Evolutionary conservation across 2,113 vertebrate species (phyloP).

Genomic region (Nanorana parkeri): DNA sequence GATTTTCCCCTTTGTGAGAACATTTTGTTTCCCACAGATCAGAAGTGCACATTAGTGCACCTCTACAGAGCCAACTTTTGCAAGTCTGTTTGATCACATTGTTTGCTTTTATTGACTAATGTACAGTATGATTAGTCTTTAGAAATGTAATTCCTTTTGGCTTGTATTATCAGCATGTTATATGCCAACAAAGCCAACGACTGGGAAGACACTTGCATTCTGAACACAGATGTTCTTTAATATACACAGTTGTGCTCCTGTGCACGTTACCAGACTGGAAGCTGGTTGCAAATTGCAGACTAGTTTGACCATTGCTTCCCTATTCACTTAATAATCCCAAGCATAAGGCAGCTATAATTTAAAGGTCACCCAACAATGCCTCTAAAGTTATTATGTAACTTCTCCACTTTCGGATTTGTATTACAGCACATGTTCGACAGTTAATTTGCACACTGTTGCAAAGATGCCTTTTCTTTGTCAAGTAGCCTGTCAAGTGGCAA

Average conservation of each 20-base stretch:
- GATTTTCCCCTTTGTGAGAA: too few relatives aligned
- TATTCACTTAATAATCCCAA: constrained; percentile 37
- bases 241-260: neutral
- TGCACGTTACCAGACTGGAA: constrained; percentile 3
- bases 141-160: too few relatives aligned
- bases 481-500: neutral
- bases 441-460: neutral
- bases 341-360: constrained; percentile 47
- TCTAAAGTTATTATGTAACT: constrained; percentile 47
- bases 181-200: too few relatives aligned
- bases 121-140: too few relatives aligned
- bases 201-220: too few relatives aligned
- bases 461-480: constrained; percentile 20
- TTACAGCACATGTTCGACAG: constrained; percentile 23
- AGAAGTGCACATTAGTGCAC: too few relatives aligned
- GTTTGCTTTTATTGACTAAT: too few relatives aligned
- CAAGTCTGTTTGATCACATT: too few relatives aligned
- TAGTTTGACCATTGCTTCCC: constrained; percentile 43
- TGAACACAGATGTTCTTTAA: neutral
- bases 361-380: constrained; percentile 42
- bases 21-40: too few relatives aligned
- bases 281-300: constrained; percentile 44
- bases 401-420: constrained; percentile 32
- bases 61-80: too few relatives aligned
- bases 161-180: too few relatives aligned